Percentiles rank a stretch among this genome's conserved stretches.
These are phyloP conservation scores for Bubo scandiacus DNA, from an alignment of 2,113 vertebrate species.

Conservation along the genomic window DNA sequence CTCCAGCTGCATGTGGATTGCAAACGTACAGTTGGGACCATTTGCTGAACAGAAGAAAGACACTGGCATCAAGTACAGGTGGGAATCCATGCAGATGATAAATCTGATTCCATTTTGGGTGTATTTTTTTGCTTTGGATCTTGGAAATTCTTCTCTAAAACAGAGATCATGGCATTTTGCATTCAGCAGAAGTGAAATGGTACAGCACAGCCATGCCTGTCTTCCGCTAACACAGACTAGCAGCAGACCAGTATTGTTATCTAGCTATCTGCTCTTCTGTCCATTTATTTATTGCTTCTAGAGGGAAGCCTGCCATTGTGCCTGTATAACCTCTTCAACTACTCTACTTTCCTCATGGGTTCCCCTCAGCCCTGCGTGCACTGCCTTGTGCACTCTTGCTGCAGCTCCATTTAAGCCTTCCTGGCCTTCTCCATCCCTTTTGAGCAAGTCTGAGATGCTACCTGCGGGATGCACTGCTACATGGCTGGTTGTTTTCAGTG, in stretches of 20 bases:
- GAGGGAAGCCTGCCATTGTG: not conserved
- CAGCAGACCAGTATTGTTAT: not conserved
- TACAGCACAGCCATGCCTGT: not conserved
- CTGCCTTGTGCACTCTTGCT: not conserved
- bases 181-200: not conserved
- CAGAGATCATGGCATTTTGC: not conserved
- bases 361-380: not conserved
- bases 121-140: not conserved
- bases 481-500: not conserved
- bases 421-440: not conserved
- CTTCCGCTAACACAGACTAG: not conserved
- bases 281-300: not conserved
- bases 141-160: not conserved
- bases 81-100: not conserved
- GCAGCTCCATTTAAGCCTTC: not conserved
- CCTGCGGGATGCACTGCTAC: rapidly evolving
- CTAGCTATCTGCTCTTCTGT: not conserved
- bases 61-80: not conserved
- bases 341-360: not conserved
- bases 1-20: not conserved
- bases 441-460: not conserved
- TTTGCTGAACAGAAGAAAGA: not conserved
- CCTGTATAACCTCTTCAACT: not conserved
- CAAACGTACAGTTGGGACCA: not conserved
- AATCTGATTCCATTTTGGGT: not conserved